phyloP scores from a whole-genome alignment of 1,140 invertebrate genomes.

The Procambarus clarkii region DNA sequence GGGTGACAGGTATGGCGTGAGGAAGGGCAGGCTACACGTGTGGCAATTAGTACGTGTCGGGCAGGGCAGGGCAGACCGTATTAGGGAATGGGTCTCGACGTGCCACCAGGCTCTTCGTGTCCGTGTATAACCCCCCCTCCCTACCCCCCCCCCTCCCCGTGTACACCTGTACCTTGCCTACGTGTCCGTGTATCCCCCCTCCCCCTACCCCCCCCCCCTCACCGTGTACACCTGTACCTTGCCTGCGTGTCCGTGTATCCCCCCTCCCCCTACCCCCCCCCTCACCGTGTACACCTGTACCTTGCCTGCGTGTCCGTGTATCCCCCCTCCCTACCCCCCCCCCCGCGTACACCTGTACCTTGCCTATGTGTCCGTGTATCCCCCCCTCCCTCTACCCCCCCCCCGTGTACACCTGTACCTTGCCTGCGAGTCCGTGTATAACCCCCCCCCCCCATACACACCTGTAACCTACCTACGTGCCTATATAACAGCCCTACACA shows the following conservation, averaged over 20 bases:
- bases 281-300: not conserved
- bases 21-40: not conserved
- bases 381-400: not conserved
- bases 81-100: not conserved
- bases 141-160: not conserved
- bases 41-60: conserved; percentile 17
- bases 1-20: conserved; percentile 3
- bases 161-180: conserved; percentile 1
- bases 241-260: too few relatives aligned
- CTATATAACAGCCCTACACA: not conserved
- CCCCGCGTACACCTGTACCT: not conserved
- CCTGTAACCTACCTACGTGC: too few relatives aligned
- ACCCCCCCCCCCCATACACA: not conserved
- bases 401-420: not conserved
- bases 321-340: not conserved
- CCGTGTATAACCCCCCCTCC: not conserved
- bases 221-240: not conserved
- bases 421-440: too few relatives aligned
- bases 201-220: not conserved
- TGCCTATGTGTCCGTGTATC: too few relatives aligned
- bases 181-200: not conserved
- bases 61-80: not conserved
- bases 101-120: not conserved
- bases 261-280: not conserved
- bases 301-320: too few relatives aligned